Conservation (phyloP, 2,113 vertebrate genomes). For the Polyodon spathula region DNA sequence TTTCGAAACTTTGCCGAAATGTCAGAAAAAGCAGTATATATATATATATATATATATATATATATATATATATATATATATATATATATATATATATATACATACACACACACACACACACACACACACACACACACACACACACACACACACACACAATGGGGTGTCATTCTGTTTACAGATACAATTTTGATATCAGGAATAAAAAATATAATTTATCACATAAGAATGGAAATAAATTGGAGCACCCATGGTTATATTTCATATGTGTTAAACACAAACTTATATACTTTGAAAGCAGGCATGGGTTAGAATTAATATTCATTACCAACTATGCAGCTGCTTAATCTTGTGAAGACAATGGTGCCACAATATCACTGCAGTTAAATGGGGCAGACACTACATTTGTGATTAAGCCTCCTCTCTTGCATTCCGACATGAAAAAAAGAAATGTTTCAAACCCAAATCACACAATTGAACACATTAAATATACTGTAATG, state of each 20-base stretch:
- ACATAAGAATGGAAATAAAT: not conserved
- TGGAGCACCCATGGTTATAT: not conserved
- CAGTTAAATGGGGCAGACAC: not conserved
- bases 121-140: too few relatives aligned
- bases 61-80: too few relatives aligned
- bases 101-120: too few relatives aligned
- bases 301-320: not conserved
- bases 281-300: not conserved
- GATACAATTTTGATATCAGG: too few relatives aligned
- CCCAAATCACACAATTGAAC: not conserved
- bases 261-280: slow-evolving; percentile 2
- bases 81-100: too few relatives aligned
- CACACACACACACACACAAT: too few relatives aligned
- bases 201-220: not conserved
- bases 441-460: not conserved
- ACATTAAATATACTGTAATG: not conserved
- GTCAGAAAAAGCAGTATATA: too few relatives aligned
- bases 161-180: too few relatives aligned
- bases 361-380: not conserved
- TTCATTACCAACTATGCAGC: slow-evolving; percentile 3
- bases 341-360: not conserved
- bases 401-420: not conserved
- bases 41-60: too few relatives aligned
- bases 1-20: too few relatives aligned
- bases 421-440: not conserved